phyloP scores from a whole-genome alignment of 2,113 vertebrate species.

The Panthera leo region DNA sequence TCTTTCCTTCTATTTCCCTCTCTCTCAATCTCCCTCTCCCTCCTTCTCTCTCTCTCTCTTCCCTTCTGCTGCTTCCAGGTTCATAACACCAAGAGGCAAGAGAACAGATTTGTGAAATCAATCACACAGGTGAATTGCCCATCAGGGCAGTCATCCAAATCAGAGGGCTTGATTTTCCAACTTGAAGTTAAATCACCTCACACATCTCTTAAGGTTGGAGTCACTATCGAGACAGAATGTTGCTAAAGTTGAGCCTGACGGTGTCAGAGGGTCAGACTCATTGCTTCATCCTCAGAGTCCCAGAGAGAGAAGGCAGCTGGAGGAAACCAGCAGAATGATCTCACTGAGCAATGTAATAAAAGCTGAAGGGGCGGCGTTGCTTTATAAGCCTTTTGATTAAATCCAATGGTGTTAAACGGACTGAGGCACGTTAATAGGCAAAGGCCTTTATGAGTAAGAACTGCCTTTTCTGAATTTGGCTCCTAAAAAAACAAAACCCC shows the following conservation, averaged over 20 bases:
- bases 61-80: background rate
- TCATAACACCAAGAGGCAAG: background rate
- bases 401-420: slow-evolving; percentile 10
- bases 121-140: slow-evolving; percentile 31
- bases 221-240: background rate
- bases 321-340: background rate
- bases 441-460: slow-evolving; percentile 28
- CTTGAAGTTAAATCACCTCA: slow-evolving; percentile 44
- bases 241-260: background rate
- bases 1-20: background rate
- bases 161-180: slow-evolving; percentile 60
- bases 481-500: slow-evolving; percentile 27
- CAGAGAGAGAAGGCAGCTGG: background rate
- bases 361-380: background rate
- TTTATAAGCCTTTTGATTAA: slow-evolving; percentile 30
- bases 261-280: background rate
- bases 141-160: slow-evolving; percentile 49
- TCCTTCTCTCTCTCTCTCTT: too few species aligned
- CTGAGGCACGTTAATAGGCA: slow-evolving; percentile 34
- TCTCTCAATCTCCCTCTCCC: background rate
- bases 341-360: slow-evolving; percentile 6
- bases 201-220: slow-evolving; percentile 7
- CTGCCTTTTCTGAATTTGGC: slow-evolving; percentile 16
- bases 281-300: background rate
- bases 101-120: slow-evolving; percentile 14